phyloP scores from a whole-genome alignment of 2,888 invertebrate species.

The Anaspis maculata region DNA sequence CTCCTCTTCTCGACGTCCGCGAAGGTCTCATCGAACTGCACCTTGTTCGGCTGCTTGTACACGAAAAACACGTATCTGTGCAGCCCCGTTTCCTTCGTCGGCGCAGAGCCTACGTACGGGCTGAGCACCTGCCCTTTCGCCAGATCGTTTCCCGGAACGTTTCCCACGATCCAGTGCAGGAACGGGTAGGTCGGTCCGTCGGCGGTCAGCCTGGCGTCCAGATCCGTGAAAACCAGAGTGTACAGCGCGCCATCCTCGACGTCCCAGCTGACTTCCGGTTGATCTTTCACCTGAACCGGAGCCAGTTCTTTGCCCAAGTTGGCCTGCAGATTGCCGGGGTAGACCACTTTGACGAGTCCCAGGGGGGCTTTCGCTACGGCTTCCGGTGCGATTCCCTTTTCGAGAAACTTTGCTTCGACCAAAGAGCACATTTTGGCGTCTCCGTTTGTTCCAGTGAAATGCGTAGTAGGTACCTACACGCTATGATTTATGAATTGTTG shows the following conservation, averaged over 20 bases:
- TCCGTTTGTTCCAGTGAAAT: too few relatives aligned
- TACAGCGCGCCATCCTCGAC: conserved; percentile 22
- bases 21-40: conserved; percentile 27
- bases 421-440: too few relatives aligned
- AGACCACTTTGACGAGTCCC: conserved; percentile 43
- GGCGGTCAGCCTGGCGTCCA: conserved; percentile 68
- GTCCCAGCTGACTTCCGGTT: conserved; percentile 33
- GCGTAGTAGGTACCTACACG: too few relatives aligned
- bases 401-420: conserved; percentile 1
- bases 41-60: conserved; percentile 54
- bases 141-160: conserved; percentile 55
- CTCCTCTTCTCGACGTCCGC: conserved; percentile 14
- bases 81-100: conserved; percentile 59
- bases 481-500: too few relatives aligned
- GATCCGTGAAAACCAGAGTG: conserved; percentile 50
- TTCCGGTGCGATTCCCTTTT: conserved; percentile 58
- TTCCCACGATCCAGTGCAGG: conserved; percentile 70
- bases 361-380: conserved; percentile 54
- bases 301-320: conserved; percentile 60
- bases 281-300: conserved; percentile 60
- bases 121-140: conserved; percentile 53
- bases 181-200: too few relatives aligned
- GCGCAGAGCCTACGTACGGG: conserved; percentile 58
- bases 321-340: conserved; percentile 39
- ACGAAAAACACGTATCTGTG: conserved; percentile 63